Evolutionary conservation across 1,140 invertebrate genomes (phyloP).

Genomic region (Cherax quadricarinatus): DNA sequence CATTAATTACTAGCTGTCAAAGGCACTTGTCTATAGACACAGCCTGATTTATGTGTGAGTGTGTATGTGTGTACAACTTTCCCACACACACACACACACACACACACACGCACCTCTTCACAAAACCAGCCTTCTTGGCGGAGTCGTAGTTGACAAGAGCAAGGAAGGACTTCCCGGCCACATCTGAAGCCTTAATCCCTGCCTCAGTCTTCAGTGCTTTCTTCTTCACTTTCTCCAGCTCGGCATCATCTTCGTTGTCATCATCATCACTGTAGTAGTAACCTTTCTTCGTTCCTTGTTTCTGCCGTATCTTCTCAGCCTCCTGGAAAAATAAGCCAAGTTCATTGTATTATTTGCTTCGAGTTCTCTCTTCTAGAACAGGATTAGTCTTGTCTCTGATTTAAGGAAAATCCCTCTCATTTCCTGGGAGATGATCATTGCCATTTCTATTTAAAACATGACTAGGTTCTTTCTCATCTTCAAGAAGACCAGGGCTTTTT

Average conservation of each 20-base stretch:
- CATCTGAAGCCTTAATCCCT: constrained; percentile 4
- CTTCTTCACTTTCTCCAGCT: neutral
- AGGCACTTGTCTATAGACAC: too few relatives aligned
- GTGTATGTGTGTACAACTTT: too few relatives aligned
- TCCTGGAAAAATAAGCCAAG: neutral
- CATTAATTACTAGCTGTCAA: too few relatives aligned
- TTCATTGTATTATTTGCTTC: too few relatives aligned
- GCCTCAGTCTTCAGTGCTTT: neutral
- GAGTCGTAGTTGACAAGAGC: constrained; percentile 1
- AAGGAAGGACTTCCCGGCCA: constrained; percentile 36
- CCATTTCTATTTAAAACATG: too few relatives aligned
- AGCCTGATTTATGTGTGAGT: too few relatives aligned
- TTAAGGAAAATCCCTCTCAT: too few relatives aligned
- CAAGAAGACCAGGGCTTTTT: too few relatives aligned
- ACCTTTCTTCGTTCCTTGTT: neutral
- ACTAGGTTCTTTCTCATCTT: too few relatives aligned
- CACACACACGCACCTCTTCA: constrained; percentile 35
- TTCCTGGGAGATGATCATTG: too few relatives aligned
- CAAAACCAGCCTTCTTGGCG: neutral
- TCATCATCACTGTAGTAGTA: neutral
- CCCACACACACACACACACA: constrained; percentile 1
- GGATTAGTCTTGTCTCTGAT: too few relatives aligned
- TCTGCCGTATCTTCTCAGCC: constrained; percentile 16
- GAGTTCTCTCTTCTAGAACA: too few relatives aligned
- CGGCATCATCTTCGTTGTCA: neutral